Evolutionary conservation across 2,113 vertebrate genomes (phyloP), one percentile per base, ranked within the genome.

Genomic region (Megalops atlanticus): DNA sequence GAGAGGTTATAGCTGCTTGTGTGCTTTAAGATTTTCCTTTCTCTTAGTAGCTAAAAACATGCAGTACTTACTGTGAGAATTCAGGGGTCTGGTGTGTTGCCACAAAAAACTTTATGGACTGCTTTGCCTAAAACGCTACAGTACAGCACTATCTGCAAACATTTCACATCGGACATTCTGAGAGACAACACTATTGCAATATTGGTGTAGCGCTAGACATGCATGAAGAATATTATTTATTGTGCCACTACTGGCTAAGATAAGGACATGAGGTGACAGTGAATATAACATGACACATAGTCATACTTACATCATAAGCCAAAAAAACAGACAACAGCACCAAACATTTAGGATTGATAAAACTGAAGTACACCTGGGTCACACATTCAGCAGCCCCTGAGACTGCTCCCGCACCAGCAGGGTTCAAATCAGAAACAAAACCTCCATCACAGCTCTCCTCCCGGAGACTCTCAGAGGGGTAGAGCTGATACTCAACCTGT

Each of bases 21-120:
- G 8, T 80, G 43, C 52, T 69, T 80, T 80, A 5, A 14, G 49
- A 43, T 18, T 40, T 72, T 72, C 18, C 39, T 80, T 80, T 47
- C 76, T 47, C 24, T 76, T 47, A 41, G 31, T 24, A 47, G 33
- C 43, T 45, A 47, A 40, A 49, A 49, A 39, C 52, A 43, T 71
- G 21, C 69, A 47, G 15, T 38, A 79, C n/a, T 45, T 69, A 70
- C 64, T 79, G 64, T 70, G 31, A n/a, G 21, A 24, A n/a, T 72
- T 36, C 31, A 43, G 78, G 35, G 27, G 43, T 31, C 21, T 36
- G 41, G 33, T 72, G 70, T 35, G n/a, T 80, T 74, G 52, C 52
- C 36, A 41, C 38, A 41, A 41, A 74, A 41, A 12, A 8, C 72
- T 27, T 74, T 74, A 41, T 8, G 27, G 8, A 58, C 16, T 72